These are phyloP conservation scores for Theonella swinhoei DNA, from an alignment of 37 sponge, comb jelly and placozoan species.

Conservation along the genomic window DNA sequence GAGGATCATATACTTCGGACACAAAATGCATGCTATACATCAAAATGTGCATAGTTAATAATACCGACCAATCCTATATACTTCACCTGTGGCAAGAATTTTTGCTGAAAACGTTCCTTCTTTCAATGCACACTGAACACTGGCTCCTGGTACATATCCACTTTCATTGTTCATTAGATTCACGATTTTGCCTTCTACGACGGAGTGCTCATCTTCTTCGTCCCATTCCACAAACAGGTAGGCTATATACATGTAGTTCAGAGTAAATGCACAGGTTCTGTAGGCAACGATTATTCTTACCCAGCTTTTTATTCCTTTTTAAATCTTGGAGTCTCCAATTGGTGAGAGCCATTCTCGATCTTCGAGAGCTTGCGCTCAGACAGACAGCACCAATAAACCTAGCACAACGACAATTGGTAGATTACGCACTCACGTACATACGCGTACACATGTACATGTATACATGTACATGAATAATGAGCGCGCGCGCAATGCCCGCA, in stretches of 20 bases:
- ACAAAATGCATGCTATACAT: neutral
- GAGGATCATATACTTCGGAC: neutral
- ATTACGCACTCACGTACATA: too few species aligned
- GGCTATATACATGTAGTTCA: neutral
- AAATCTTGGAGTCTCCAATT: neutral
- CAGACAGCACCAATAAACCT: too few species aligned
- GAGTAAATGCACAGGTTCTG: neutral
- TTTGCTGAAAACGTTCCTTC: neutral
- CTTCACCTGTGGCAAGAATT: neutral
- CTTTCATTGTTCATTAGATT: neutral
- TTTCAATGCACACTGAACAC: neutral
- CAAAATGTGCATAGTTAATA: neutral
- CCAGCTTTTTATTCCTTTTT: neutral
- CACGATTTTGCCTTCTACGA: neutral
- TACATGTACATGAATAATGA: too few species aligned
- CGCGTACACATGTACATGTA: too few species aligned
- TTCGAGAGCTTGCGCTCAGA: too few species aligned
- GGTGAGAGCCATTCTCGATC: too few species aligned
- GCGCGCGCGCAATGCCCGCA: too few species aligned
- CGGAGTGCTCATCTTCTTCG: neutral
- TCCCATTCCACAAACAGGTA: neutral
- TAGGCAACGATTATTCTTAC: neutral
- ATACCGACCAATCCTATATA: neutral
- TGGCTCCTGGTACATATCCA: neutral
- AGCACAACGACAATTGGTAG: too few species aligned